These are phyloP conservation scores for Kryptolebias ocellatus DNA, from an alignment of 2,797 vertebrate species.

Conservation along the genomic window DNA sequence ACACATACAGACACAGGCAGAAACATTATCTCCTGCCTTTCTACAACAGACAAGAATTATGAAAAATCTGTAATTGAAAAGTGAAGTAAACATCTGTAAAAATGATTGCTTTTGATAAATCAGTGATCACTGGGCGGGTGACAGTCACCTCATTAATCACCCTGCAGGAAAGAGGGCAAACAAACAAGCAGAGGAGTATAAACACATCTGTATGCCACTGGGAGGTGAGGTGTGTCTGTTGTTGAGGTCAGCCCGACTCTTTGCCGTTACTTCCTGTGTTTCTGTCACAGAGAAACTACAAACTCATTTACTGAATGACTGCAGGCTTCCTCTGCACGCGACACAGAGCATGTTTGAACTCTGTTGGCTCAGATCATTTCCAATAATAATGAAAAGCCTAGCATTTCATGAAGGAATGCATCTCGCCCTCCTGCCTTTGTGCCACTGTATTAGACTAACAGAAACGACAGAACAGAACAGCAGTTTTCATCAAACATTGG, in stretches of 20 bases:
- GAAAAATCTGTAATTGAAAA: background rate
- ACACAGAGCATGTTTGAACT: slow-evolving; percentile 8
- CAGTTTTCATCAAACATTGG: too few relatives aligned
- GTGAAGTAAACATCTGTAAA: background rate
- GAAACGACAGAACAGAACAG: too few relatives aligned
- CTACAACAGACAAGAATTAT: too few relatives aligned
- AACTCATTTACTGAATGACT: slow-evolving; percentile 30
- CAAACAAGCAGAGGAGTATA: background rate
- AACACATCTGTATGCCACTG: slow-evolving; percentile 32
- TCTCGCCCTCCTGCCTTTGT: too few relatives aligned
- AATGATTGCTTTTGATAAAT: background rate
- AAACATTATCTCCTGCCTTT: too few relatives aligned
- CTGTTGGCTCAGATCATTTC: background rate
- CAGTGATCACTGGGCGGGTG: background rate
- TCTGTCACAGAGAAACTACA: slow-evolving; percentile 28
- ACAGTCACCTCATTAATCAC: slow-evolving; percentile 17
- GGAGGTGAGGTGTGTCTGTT: background rate
- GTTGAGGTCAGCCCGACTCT: slow-evolving; percentile 27
- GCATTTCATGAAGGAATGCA: too few relatives aligned
- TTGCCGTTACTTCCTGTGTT: slow-evolving; percentile 5
- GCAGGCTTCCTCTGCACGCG: slow-evolving; percentile 3
- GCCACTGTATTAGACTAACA: too few relatives aligned
- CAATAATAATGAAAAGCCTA: too few relatives aligned
- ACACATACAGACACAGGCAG: too few relatives aligned
- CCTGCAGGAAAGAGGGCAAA: background rate